Percentiles rank a stretch among this genome's conserved stretches.
Evolutionary conservation across 2,888 invertebrate genomes (phyloP).

Genomic region (Epirrhoe alternata): DNA sequence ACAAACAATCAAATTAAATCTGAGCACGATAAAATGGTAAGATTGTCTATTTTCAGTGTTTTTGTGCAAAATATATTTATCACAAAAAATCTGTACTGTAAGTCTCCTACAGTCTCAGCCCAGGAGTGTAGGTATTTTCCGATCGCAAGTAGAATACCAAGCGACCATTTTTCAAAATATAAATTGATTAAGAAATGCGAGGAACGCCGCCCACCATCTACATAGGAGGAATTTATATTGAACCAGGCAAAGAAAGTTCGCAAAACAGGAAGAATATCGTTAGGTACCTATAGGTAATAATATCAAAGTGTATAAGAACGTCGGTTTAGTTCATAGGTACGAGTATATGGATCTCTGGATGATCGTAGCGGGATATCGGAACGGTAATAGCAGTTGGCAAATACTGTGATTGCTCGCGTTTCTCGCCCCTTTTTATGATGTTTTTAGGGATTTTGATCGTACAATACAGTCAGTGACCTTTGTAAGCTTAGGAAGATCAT

Average conservation of each 20-base stretch:
- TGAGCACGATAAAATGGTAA: neutral
- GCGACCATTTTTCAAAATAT: constrained; percentile 41
- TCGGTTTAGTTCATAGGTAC: constrained; percentile 17
- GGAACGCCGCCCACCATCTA: constrained; percentile 36
- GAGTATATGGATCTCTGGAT: constrained; percentile 48
- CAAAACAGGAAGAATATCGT: constrained; percentile 39
- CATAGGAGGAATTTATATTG: constrained; percentile 48
- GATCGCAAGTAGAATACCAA: constrained; percentile 32
- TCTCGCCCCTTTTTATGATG: constrained; percentile 54
- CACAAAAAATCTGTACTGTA: neutral
- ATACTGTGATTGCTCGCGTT: constrained; percentile 50
- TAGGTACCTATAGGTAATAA: constrained; percentile 23
- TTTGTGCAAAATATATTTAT: neutral
- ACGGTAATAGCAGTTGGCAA: constrained; percentile 51
- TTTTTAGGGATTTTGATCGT: constrained; percentile 53
- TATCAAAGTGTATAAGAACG: constrained; percentile 35
- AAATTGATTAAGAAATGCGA: constrained; percentile 43
- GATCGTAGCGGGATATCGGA: constrained; percentile 42
- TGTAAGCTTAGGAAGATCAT: constrained; percentile 55
- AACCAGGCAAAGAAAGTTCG: constrained; percentile 39
- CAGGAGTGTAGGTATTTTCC: constrained; percentile 24
- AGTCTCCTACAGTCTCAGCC: constrained; percentile 16
- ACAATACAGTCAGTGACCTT: constrained; percentile 52
- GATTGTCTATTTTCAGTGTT: no score
- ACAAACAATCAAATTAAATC: neutral